A percentile compares a stretch with the other conserved stretches of the same genome.
phyloP scores from a whole-genome alignment of 2,797 vertebrate species.

The Microctenopoma steveboyesi region DNA sequence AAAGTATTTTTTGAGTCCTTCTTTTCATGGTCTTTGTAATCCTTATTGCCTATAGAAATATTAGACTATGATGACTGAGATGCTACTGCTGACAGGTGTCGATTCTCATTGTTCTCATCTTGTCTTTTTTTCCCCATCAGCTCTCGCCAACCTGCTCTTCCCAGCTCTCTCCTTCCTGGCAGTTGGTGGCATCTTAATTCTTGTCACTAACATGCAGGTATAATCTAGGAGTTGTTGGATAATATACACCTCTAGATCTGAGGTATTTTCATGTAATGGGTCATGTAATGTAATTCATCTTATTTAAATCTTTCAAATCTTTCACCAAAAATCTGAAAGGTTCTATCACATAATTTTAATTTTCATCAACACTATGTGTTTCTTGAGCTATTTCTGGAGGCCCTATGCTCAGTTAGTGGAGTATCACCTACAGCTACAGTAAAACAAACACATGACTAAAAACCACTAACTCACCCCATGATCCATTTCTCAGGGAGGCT shows the following conservation, averaged over 20 bases:
- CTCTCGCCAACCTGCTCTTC: constrained; percentile 83
- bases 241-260: no score
- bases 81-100: neutral
- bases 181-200: constrained; percentile 88
- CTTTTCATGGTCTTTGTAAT: neutral
- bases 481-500: neutral
- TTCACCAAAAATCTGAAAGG: no score
- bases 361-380: neutral
- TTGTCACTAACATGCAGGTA: constrained; percentile 96
- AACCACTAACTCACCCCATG: neutral
- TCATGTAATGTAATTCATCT: no score
- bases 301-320: no score
- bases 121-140: constrained; percentile 69
- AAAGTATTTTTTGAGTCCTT: neutral
- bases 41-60: neutral
- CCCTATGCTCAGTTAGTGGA: neutral
- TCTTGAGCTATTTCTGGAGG: neutral
- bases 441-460: neutral
- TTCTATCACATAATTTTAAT: neutral
- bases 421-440: neutral
- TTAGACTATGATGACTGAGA: no score
- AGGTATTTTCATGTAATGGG: no score
- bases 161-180: constrained; percentile 87
- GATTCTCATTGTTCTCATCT: neutral
- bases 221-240: no score